Evolutionary conservation across 2,113 vertebrate genomes (phyloP), one percentile per base, ranked within the genome.

Genomic region (Dicerorhinus sumatrensis): DNA sequence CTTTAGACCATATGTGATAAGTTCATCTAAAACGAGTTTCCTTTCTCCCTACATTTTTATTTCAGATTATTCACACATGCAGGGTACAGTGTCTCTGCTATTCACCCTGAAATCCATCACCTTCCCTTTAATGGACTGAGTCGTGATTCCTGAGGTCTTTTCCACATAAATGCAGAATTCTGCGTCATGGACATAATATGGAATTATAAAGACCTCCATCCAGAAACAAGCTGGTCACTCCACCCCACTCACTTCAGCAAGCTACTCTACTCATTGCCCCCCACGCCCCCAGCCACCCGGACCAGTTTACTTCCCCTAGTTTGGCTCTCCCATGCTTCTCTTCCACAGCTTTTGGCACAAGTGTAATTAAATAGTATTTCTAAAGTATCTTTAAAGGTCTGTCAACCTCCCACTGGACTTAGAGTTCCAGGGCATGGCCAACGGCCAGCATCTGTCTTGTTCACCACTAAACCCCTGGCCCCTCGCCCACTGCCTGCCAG

Each of bases 391-490:
- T 48, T 14, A 82, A 92, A 94, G 62, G 62, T 73, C 96, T 92
- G 75, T 48, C 12, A 1, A 62, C 69, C 27, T 67, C 91, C 65
- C 84, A 31, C 54, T 14, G 42, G 83, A 54, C 56, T 6, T 27
- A 13, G 77, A 72, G 33, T n/a, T 67, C 27, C 65, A 54, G n/a
- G 67, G 51, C 27, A n/a, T 36, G 83, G 75, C 54, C 60, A 56
- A 48, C 25, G 92, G 87, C 21, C 91, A 94, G 75, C 73, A 90
- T 63, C 89, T 88, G 36, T 86, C 90, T 46, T 54, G 25, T 14
- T 70, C 42, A 48, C 27, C 92, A 39, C 65, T 60, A 29, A 80
- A 18, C 60, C 58, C 36, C 21, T 33, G 69, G 62, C 23, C 21
- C 46, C 54, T 33, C 3, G 16, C 82, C 39, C 42, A 72, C 20